Conservation (phyloP, 2,797 vertebrate genomes). For the Poecilia picta region DNA sequence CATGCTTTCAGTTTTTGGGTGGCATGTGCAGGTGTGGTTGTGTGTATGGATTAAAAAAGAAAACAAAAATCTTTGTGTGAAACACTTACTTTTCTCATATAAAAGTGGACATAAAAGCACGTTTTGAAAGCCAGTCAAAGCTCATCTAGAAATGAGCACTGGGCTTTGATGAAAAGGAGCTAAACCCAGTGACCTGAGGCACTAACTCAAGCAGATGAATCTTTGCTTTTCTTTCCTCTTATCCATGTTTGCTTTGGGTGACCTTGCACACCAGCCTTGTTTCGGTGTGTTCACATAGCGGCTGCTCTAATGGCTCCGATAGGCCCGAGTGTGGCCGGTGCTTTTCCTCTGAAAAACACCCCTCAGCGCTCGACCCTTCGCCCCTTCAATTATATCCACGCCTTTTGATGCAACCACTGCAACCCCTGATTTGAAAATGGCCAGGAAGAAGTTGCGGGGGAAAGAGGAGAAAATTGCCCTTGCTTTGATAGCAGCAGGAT, state of each 20-base stretch:
- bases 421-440: slow-evolving; percentile 50
- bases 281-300: slow-evolving; percentile 76
- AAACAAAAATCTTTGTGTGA: slow-evolving; percentile 55
- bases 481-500: slow-evolving; percentile 67
- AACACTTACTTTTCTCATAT: slow-evolving; percentile 56
- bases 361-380: slow-evolving; percentile 74
- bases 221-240: slow-evolving; percentile 84
- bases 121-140: slow-evolving; percentile 49
- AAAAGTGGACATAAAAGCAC: slow-evolving; percentile 47
- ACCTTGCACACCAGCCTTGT: slow-evolving; percentile 81
- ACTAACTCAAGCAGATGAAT: slow-evolving; percentile 79
- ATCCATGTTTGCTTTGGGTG: slow-evolving; percentile 91
- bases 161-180: slow-evolving; percentile 54
- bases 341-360: slow-evolving; percentile 64
- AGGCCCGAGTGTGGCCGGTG: slow-evolving; percentile 43
- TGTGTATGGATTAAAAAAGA: slow-evolving; percentile 24
- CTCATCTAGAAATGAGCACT: slow-evolving; percentile 45
- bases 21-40: not conserved
- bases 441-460: slow-evolving; percentile 44
- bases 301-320: slow-evolving; percentile 68
- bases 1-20: slow-evolving; percentile 32
- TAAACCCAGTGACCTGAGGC: slow-evolving; percentile 78
- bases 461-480: slow-evolving; percentile 53
- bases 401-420: slow-evolving; percentile 14
- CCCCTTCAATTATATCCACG: slow-evolving; percentile 34